These are phyloP conservation scores for Cettia cetti DNA, from an alignment of 2,113 vertebrate genomes.

Conservation along the genomic window DNA sequence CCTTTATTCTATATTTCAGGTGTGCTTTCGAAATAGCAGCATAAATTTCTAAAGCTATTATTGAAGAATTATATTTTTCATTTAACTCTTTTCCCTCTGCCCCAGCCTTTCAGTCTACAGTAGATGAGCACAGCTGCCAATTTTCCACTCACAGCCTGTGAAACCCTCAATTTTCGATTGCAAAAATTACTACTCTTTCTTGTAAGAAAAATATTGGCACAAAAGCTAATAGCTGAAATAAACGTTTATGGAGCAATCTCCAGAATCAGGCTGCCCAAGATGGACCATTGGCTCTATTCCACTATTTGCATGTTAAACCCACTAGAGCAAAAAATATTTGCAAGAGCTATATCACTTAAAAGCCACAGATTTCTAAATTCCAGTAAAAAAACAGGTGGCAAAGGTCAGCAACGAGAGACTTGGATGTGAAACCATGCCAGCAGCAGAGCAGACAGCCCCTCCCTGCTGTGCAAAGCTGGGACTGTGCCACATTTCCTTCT, in stretches of 20 bases:
- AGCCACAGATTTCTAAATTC: constrained; percentile 14
- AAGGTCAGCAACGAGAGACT: background rate
- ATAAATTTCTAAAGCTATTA: background rate
- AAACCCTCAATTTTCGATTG: constrained; percentile 35
- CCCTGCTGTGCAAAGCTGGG: background rate
- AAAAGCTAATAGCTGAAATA: constrained; percentile 9
- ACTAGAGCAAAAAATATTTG: background rate
- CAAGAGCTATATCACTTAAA: background rate
- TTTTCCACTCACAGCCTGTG: background rate
- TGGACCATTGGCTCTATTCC: background rate
- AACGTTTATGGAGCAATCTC: background rate
- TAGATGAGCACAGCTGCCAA: background rate
- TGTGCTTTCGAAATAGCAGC: background rate
- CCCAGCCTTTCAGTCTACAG: background rate
- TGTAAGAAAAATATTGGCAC: constrained; percentile 39
- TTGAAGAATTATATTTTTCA: background rate
- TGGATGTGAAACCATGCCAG: background rate
- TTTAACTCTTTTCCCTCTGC: background rate
- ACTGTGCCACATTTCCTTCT: background rate
- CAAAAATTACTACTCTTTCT: constrained; percentile 2
- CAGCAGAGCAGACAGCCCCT: background rate
- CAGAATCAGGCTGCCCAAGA: background rate
- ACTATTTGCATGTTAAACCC: background rate
- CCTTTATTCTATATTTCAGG: background rate
- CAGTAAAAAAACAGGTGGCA: constrained; percentile 14